phyloP scores from a whole-genome alignment of 2,797 vertebrate species.

The Hybognathus amarus region DNA sequence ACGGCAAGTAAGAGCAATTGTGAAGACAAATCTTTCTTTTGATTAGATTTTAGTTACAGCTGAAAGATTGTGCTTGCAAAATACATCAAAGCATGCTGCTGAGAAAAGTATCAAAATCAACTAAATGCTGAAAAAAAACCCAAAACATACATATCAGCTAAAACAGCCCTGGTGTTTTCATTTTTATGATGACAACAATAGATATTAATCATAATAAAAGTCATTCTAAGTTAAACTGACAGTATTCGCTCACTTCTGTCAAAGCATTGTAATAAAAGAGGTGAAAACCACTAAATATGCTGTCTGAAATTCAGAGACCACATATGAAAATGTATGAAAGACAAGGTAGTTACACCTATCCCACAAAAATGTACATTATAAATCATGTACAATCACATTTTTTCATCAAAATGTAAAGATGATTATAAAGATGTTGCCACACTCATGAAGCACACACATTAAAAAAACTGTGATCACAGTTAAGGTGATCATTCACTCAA shows the following conservation, averaged over 20 bases:
- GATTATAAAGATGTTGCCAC: conserved; percentile 29
- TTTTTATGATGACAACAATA: background rate
- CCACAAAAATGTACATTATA: background rate
- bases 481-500: background rate
- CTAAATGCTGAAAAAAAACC: conserved; percentile 1
- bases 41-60: conserved; percentile 44
- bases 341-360: background rate
- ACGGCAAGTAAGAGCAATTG: conserved; percentile 1
- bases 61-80: conserved; percentile 64
- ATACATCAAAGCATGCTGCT: conserved; percentile 21
- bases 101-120: conserved; percentile 13
- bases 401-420: conserved; percentile 17
- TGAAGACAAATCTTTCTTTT: conserved; percentile 38
- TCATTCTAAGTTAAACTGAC: background rate
- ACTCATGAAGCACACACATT: conserved; percentile 1
- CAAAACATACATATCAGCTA: conserved; percentile 17
- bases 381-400: background rate
- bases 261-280: conserved; percentile 11
- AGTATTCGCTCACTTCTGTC: background rate
- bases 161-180: conserved; percentile 26
- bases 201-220: conserved; percentile 15
- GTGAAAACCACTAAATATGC: background rate
- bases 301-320: conserved; percentile 4
- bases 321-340: conserved; percentile 21
- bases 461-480: background rate